Evolutionary conservation across 2,797 vertebrate species (phyloP), one percentile per base, ranked within the genome.

Genomic region (Pangasius larnaudii): DNA sequence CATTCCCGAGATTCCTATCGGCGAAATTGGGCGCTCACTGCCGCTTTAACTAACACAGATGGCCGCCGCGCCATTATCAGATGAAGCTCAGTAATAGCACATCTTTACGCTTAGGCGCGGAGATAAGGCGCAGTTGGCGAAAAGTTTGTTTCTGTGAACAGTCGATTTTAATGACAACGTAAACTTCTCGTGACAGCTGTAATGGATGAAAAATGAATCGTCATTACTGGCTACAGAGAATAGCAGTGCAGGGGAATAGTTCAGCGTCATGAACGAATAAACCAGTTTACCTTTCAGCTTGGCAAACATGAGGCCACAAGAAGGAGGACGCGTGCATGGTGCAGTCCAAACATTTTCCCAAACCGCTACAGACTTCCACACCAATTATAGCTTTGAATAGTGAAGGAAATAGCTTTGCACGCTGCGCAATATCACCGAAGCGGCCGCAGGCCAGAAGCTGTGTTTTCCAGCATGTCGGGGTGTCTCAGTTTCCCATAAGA

Each of bases 391-490:
- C 93, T 95, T 94, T 96, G 95, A 96, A 96, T 94, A 93, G 92
- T 94, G 92, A 93, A 97, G 97, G 96, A 97, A 97, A 97, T 96
- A 93, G 96, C 95, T 97, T 95, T 95, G 94, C 94, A 96, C 93
- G 96, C 97, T 97, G 97, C 93, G 95, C 95, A 97, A 97, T 96
- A 96, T 97, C 96, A 97, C 95, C 94, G 93, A 93, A 95, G 92
- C 92, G 93, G 93, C 96, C 96, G 95, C 86, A 92, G 92, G 95
- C 95, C 95, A 93, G 89, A 92, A 95, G 94, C 3, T 93, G 93
- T 82, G 58, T n/a, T 82, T 82, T 46, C 24, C 0, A 61, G 58
- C 79, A 61, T 61, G 24, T 42, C 58, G 22, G 36, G 36, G 18
- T 81, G 79, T 81, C 22, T 81, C 58, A 82, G 80, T 63, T 82